Base-by-base conservation (phyloP, 2,888 invertebrate genomes). In the Caenorhabditis doughertyi region DNA sequence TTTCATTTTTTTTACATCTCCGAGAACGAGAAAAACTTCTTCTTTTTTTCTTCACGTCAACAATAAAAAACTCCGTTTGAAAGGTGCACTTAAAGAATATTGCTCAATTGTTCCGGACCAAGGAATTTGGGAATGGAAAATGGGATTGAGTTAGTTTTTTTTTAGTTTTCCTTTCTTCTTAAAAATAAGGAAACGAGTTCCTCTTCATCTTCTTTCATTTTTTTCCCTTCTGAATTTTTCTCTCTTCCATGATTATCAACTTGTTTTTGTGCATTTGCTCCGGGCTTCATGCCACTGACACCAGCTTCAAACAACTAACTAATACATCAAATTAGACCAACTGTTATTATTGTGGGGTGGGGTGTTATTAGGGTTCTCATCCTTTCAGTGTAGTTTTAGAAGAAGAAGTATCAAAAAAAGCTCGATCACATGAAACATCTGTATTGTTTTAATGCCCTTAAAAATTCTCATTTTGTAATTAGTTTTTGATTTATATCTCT, bases 81-180 rank as follows among this genome's bases (percentile, higher is more conserved):
- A 72, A 72, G 76, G 67, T 76, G 76, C 76, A 76, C 76, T 76
- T 58, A 76, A 76, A 68, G 51, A 67, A 65, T 65, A 67, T 65
- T 65, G 53, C 47, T 18, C 64, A 55, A 55, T 58, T 67, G 74
- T 76, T 76, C 58, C 65, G 65, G 74, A 49, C 74, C 65, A 65
- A 39, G 58, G 74, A 74, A 74, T 74, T 44, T 32, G 64, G 27
- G 55, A 64, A 65, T 65, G 35, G 65, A 64, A 62, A 62, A 44
- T 44, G 60, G 44, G 64, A 64, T 47, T 47, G 47, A 64, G 65
- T 65, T 64, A 49, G 49, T 47, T 47, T 9, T n/a, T n/a, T n/a
- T n/a, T n/a, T n/a, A n/a, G n/a, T n/a, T n/a, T 35, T 27, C 39
- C 8, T 47, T 21, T 29, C 27, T 56, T 56, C 58, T 60, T 35